Base-by-base conservation (phyloP, 2,888 invertebrate species). In the Limenitis arthemis region DNA sequence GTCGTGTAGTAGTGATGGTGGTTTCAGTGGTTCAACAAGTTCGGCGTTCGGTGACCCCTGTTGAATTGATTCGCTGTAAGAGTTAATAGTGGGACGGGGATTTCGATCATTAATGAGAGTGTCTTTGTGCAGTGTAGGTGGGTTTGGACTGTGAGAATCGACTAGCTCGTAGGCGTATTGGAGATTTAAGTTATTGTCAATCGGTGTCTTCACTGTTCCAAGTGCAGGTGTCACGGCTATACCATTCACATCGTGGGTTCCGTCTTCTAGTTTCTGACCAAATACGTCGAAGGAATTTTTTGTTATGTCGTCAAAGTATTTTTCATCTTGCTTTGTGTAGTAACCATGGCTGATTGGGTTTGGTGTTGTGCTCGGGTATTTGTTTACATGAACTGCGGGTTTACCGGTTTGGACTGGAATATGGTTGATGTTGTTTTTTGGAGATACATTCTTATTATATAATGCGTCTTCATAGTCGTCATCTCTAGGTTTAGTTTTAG, bases 211-310 rank as follows among this genome's bases (percentile, higher is more conserved):
- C 6, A 85, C 79, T 1, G 86, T 84, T 48, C 79, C 85, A 4
- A 85, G 67, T 1, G 84, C 81, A 43, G 79, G 77, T 4, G 87
- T 87, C 44, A 86, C 87, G 7, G 78, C 85, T 39, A 85, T 64
- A 61, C 88, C 80, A 65, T 81, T 75, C 0, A 88, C 65, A 61
- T 84, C 80, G 53, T 77, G 84, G 31, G 79, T 84, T 20, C 82
- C 86, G 64, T 79, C 81, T 67, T 78, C 88, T 49, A 91, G 72
- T 73, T 91, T 93, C 73, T 90, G 91, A 1, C 91, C 93, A 67
- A 93, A 93, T 61, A 91, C 88, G 31, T 91, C 92, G 66, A 92
- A 93, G 51, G 92, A 92, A 65, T 92, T 91, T 69, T 90, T 91
- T 5, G 93, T 92, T 50, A 91, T 91, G 64, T 93, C 92, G 64